Percentiles rank a stretch among this genome's conserved stretches.
Evolutionary conservation across 2,113 vertebrate genomes (phyloP).

Genomic region (Chiloscyllium plagiosum): DNA sequence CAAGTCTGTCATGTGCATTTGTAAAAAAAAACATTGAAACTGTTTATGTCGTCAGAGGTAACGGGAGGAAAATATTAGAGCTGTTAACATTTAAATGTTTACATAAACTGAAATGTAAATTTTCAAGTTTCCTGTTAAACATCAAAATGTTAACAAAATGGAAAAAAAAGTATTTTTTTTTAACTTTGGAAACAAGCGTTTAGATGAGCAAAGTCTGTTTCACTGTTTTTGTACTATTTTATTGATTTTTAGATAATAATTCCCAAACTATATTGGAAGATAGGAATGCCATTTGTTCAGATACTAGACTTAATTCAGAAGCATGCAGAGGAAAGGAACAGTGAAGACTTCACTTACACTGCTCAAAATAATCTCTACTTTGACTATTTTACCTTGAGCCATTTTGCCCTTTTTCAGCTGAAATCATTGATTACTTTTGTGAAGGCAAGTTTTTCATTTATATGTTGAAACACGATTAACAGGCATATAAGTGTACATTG

Average conservation of each 20-base stretch:
- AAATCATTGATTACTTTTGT: background rate
- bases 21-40: background rate
- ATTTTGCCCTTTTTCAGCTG: background rate
- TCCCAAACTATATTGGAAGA: background rate
- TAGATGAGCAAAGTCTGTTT: background rate
- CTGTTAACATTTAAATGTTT: constrained; percentile 14
- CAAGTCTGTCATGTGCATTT: background rate
- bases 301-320: background rate
- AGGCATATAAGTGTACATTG: background rate
- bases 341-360: background rate
- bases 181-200: background rate
- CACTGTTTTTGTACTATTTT: constrained; percentile 4
- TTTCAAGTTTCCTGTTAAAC: constrained; percentile 10
- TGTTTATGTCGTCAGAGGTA: constrained; percentile 18
- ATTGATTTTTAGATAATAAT: background rate
- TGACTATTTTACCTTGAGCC: background rate
- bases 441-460: background rate
- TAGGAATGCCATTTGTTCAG: background rate
- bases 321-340: background rate
- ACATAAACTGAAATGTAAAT: background rate
- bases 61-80: background rate
- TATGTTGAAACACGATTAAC: background rate
- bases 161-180: background rate
- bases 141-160: constrained; percentile 26
- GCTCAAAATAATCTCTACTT: background rate